A percentile compares a stretch with the other conserved stretches of the same genome.
These are phyloP conservation scores for Lytechinus variegatus DNA, from an alignment of 35 echinoderm and acorn worm genomes.

Conservation along the genomic window DNA sequence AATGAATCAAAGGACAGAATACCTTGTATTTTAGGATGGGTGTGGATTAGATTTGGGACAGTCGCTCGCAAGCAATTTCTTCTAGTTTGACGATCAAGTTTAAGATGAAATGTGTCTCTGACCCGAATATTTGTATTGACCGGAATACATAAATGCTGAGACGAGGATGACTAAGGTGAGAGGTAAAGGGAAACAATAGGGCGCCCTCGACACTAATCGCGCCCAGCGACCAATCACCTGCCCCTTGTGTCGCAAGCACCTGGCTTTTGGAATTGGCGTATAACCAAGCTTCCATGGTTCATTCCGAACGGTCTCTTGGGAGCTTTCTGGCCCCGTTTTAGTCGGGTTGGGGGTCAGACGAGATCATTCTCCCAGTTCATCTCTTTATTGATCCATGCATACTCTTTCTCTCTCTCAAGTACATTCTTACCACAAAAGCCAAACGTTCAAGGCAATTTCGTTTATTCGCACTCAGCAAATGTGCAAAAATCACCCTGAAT, in stretches of 20 bases:
- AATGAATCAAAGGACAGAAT: neutral
- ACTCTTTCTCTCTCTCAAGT: neutral
- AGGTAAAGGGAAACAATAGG: slow-evolving; percentile 4
- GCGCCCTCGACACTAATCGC: slow-evolving; percentile 7
- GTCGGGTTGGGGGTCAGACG: neutral
- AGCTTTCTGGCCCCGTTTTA: neutral
- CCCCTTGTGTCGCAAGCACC: slow-evolving; percentile 14
- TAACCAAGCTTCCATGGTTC: neutral
- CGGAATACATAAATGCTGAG: neutral
- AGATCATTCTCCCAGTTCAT: neutral
- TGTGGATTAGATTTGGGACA: neutral
- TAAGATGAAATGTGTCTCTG: neutral
- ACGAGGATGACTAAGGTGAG: slow-evolving; percentile 29
- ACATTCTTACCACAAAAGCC: neutral
- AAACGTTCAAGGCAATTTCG: neutral
- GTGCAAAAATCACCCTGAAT: neutral
- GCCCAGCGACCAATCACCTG: slow-evolving; percentile 31
- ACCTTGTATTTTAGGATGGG: neutral
- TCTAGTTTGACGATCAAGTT: neutral
- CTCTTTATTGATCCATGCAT: neutral
- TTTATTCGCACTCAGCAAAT: neutral
- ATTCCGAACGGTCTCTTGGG: neutral
- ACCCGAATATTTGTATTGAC: slow-evolving; percentile 13
- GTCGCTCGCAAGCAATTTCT: neutral
- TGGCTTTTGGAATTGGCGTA: slow-evolving; percentile 25